Percentiles rank a stretch among this genome's conserved stretches.
These are phyloP conservation scores for Diplazon laetatorius DNA, from an alignment of 2,888 invertebrate species.

Conservation along the genomic window DNA sequence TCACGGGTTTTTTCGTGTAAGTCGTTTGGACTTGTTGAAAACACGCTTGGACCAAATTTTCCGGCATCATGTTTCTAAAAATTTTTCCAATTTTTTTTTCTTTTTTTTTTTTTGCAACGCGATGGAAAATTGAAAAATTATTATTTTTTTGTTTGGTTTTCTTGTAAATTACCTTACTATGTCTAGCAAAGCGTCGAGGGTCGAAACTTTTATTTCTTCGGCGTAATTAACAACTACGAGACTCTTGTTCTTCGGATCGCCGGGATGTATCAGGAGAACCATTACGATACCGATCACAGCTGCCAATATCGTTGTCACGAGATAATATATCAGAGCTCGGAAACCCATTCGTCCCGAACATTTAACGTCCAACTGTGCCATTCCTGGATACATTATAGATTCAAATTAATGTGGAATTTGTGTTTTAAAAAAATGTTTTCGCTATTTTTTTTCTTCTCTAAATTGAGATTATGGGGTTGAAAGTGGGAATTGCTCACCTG, in stretches of 20 bases:
- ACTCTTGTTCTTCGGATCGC: constrained; percentile 83
- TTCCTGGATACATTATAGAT: constrained; percentile 81
- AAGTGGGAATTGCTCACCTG: constrained; percentile 81
- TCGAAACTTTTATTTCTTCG: constrained; percentile 81
- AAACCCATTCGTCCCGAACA: constrained; percentile 87
- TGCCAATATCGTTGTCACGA: constrained; percentile 86
- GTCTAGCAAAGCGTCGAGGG: constrained; percentile 85
- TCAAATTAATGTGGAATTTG: too few relatives aligned
- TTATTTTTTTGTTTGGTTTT: neutral
- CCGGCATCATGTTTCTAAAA: constrained; percentile 86
- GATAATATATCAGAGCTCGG: constrained; percentile 86
- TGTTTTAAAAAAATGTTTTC: neutral
- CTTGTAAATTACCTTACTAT: constrained; percentile 83
- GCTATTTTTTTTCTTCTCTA: neutral
- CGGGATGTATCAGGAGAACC: constrained; percentile 87
- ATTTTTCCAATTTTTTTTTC: neutral
- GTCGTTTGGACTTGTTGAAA: constrained; percentile 85
- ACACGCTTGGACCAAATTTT: constrained; percentile 85
- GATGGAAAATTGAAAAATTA: neutral
- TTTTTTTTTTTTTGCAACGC: neutral
- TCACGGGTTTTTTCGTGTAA: constrained; percentile 79
- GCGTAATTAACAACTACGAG: constrained; percentile 70
- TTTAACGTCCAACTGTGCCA: constrained; percentile 86
- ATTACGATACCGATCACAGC: constrained; percentile 86
- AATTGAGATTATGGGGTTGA: neutral